Evolutionary conservation across 2,113 vertebrate species (phyloP).

Genomic region (Corydoras sp.): DNA sequence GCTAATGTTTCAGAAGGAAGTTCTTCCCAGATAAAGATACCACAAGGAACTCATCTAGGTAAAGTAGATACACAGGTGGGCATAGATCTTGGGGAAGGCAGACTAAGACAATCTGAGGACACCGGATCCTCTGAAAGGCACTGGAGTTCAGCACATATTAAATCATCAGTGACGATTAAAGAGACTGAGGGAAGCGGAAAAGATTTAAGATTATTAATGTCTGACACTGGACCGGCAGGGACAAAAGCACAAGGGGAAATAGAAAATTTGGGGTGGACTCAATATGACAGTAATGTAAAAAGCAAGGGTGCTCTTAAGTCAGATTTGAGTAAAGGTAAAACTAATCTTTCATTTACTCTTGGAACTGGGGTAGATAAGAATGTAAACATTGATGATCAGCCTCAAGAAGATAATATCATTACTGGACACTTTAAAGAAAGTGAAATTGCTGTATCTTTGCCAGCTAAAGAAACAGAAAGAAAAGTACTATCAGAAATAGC

Average conservation of each 20-base stretch:
- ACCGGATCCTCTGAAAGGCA: slow-evolving; percentile 53
- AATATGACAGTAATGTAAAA: slow-evolving; percentile 41
- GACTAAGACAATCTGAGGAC: slow-evolving; percentile 50
- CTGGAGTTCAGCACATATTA: slow-evolving; percentile 48
- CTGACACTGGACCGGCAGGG: slow-evolving; percentile 49
- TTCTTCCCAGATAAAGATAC: slow-evolving; percentile 51
- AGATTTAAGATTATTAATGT: slow-evolving; percentile 53
- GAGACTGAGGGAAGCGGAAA: slow-evolving; percentile 50
- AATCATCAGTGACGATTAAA: slow-evolving; percentile 47
- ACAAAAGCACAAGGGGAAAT: slow-evolving; percentile 34
- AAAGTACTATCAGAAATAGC: slow-evolving; percentile 29
- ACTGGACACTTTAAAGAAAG: slow-evolving; percentile 34
- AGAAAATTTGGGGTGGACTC: slow-evolving; percentile 44
- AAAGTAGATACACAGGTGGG: slow-evolving; percentile 51
- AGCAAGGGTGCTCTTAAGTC: slow-evolving; percentile 30
- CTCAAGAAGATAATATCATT: neutral
- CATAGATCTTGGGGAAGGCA: slow-evolving; percentile 54
- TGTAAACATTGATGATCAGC: slow-evolving; percentile 8
- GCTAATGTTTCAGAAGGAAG: slow-evolving; percentile 63
- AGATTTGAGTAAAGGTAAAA: slow-evolving; percentile 25
- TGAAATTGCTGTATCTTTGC: slow-evolving; percentile 17
- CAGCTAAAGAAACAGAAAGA: slow-evolving; percentile 30
- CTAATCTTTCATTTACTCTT: slow-evolving; percentile 39
- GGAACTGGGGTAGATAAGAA: slow-evolving; percentile 38
- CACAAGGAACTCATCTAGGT: slow-evolving; percentile 55